Base-by-base conservation (phyloP, 2,113 vertebrate genomes). In the Lepus americanus region DNA sequence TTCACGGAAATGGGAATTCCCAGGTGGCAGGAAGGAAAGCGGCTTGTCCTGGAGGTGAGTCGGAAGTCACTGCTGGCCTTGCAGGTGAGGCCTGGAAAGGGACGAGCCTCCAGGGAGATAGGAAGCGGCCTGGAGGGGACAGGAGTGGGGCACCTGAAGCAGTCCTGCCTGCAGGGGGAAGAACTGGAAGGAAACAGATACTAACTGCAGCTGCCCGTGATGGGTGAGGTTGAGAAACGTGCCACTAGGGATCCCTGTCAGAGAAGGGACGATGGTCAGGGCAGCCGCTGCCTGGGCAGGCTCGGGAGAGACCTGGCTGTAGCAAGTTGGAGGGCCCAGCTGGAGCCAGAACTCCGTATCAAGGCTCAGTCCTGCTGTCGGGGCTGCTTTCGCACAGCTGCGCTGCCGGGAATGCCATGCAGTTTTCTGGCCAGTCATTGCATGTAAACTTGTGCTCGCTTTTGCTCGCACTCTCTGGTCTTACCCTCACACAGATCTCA, bases 1-100 rank as follows among this genome's bases (percentile, higher is more conserved):
- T 89, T 94, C 76, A 91, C 70, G 70, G 44, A 63, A 77, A 14
- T 88, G 33, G 80, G 79, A 89, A 89, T 89, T 76, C 20, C 66
- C 59, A 39, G 51, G 39, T 51, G 8, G 23, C 31, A 87, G 25
- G 66, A 72, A 88, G 55, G 39, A 61, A 79, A 53, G 22, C 59
- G 79, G 55, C 74, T 63, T 51, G 83, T 84, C 17, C 10, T 83
- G 67, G 92, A 94, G 74, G 17, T 83, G 22, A 13, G 16, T 92
- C 23, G 87, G 16, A 94, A 59, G 10, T 89, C 79, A 89, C 12
- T 69, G 51, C 20, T 53, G 67, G 7, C 17, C 17, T 55, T 49
- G 44, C 67, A 78, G 72, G 59, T 23, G 20, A n/a, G 67, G 27
- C 33, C 73, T 93, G 49, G 73, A 20, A 64, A 85, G 6, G 6